phyloP scores from a whole-genome alignment of 1,140 invertebrate genomes.

The Drosophila tristis region DNA sequence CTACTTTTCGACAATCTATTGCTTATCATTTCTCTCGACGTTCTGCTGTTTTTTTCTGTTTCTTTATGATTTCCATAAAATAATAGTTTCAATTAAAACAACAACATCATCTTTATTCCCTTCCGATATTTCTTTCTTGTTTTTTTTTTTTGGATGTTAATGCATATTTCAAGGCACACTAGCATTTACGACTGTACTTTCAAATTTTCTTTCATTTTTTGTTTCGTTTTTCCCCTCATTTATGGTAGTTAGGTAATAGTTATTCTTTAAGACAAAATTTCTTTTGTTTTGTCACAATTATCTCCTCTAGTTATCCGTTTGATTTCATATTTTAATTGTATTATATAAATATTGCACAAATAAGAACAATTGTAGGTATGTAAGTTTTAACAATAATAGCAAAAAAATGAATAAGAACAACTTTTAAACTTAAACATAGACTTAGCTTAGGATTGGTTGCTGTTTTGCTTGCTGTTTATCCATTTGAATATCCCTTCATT shows the following conservation, averaged over 20 bases:
- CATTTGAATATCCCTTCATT: not conserved
- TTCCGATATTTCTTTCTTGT: slow-evolving; percentile 25
- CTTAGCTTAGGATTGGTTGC: slow-evolving; percentile 66
- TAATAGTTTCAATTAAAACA: slow-evolving; percentile 50
- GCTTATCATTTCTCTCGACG: slow-evolving; percentile 29
- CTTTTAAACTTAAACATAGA: slow-evolving; percentile 65
- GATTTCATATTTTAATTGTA: slow-evolving; percentile 57
- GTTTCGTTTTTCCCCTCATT: slow-evolving; percentile 41
- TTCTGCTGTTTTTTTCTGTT: slow-evolving; percentile 1
- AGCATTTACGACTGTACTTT: slow-evolving; percentile 80
- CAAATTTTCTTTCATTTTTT: slow-evolving; percentile 53
- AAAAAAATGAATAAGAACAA: slow-evolving; percentile 74
- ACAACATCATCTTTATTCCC: slow-evolving; percentile 40
- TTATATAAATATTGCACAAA: slow-evolving; percentile 82
- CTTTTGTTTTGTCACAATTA: slow-evolving; percentile 50
- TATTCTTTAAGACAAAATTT: slow-evolving; percentile 15
- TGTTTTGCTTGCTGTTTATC: slow-evolving; percentile 27
- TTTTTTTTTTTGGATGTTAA: slow-evolving; percentile 59
- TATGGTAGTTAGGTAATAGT: slow-evolving; percentile 32
- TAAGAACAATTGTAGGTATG: slow-evolving; percentile 75
- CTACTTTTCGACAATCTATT: slow-evolving; percentile 53
- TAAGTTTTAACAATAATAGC: slow-evolving; percentile 77
- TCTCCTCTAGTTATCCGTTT: slow-evolving; percentile 39
- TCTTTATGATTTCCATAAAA: slow-evolving; percentile 38
- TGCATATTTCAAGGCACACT: slow-evolving; percentile 83